phyloP scores from a whole-genome alignment of 2,797 vertebrate genomes.

The Cuculus canorus region DNA sequence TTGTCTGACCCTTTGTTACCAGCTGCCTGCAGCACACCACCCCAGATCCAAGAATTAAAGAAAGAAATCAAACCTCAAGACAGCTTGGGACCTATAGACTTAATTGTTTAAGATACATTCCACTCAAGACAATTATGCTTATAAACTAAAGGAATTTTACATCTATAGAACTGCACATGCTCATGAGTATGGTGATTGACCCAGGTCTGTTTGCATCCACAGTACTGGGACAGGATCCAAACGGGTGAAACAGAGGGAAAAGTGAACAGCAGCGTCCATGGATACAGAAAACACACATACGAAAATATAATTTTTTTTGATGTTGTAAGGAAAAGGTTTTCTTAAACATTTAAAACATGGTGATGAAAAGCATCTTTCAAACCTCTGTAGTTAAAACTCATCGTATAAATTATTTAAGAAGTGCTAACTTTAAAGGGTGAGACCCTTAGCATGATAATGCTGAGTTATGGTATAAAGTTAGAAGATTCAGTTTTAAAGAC shows the following conservation, averaged over 20 bases:
- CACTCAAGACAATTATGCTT: not conserved
- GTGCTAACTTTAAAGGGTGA: not conserved
- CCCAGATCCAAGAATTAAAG: not conserved
- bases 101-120: not conserved
- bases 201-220: not conserved
- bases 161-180: not conserved
- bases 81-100: not conserved
- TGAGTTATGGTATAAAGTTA: not conserved
- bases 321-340: not conserved
- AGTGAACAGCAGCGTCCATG: fast-evolving
- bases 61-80: not conserved
- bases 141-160: not conserved
- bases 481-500: not conserved
- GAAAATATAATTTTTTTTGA: not conserved
- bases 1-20: not conserved
- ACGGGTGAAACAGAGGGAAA: not conserved
- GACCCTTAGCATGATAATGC: not conserved
- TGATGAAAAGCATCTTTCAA: not conserved
- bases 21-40: not conserved
- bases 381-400: not conserved
- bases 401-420: not conserved
- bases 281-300: fast-evolving
- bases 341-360: not conserved
- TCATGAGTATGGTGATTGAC: not conserved
- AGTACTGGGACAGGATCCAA: not conserved